Conservation (phyloP, 2,113 vertebrate genomes). For the Ceyx cyanopectus region DNA sequence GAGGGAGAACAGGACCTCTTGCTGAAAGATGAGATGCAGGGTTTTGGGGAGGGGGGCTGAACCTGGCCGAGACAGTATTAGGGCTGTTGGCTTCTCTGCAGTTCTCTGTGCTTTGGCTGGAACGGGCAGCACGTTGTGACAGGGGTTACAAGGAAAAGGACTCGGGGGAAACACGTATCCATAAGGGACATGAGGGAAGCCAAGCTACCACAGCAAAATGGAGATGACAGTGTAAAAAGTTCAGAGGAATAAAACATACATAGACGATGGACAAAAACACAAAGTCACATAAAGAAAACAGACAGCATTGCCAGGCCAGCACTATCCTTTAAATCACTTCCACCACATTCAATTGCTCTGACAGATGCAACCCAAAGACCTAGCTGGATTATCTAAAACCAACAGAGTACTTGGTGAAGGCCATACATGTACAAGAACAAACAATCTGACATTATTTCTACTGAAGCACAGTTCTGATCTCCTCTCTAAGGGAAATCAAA, state of each 20-base stretch:
- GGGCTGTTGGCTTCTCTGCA: background rate
- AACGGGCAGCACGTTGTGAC: background rate
- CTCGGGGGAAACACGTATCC: background rate
- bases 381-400: slow-evolving; percentile 31
- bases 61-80: background rate
- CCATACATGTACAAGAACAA: background rate
- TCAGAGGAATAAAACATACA: background rate
- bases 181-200: background rate
- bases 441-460: slow-evolving; percentile 13
- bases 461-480: slow-evolving; percentile 12
- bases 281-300: background rate
- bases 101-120: background rate
- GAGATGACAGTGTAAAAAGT: background rate
- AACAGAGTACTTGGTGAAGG: slow-evolving; percentile 12
- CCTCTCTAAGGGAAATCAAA: slow-evolving; percentile 29
- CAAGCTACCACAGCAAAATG: background rate
- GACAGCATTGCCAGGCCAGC: background rate
- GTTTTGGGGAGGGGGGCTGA: background rate
- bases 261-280: background rate
- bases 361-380: slow-evolving; percentile 27
- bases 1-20: background rate
- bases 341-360: background rate
- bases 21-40: background rate
- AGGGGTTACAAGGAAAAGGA: background rate
- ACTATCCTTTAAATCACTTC: slow-evolving; percentile 18